Conservation (phyloP, 2,113 vertebrate species). For the Cathartes aura region DNA sequence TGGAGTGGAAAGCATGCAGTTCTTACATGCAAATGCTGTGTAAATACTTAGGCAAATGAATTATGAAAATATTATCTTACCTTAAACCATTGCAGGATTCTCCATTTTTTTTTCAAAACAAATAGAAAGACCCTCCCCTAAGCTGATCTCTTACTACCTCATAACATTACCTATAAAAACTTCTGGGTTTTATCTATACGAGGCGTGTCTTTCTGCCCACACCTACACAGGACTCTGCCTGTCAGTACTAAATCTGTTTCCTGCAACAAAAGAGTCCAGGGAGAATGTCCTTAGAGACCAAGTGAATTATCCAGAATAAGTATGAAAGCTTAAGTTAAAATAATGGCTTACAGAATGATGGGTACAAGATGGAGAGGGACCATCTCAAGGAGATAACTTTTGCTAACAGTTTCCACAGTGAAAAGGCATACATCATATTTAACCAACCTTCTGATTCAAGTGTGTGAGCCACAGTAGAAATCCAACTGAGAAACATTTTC, state of each 20-base stretch:
- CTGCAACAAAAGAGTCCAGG: neutral
- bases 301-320: slow-evolving; percentile 18
- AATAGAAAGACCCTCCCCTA: neutral
- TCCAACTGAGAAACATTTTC: neutral
- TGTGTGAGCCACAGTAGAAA: neutral
- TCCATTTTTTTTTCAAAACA: neutral
- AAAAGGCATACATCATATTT: neutral
- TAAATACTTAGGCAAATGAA: neutral
- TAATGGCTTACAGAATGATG: neutral
- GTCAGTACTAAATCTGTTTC: slow-evolving; percentile 29
- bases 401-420: neutral
- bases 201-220: slow-evolving; percentile 42
- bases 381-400: neutral
- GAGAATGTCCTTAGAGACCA: neutral
- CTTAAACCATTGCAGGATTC: neutral
- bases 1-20: neutral
- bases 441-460: neutral
- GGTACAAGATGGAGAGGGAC: neutral
- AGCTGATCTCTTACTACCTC: neutral
- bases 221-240: slow-evolving; percentile 28
- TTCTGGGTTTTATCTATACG: neutral
- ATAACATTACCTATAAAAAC: neutral
- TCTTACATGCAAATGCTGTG: neutral
- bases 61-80: neutral
- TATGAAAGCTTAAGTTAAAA: neutral